These are phyloP conservation scores for Matsumurasca onukii DNA, from an alignment of 1,140 invertebrate species.

Conservation along the genomic window DNA sequence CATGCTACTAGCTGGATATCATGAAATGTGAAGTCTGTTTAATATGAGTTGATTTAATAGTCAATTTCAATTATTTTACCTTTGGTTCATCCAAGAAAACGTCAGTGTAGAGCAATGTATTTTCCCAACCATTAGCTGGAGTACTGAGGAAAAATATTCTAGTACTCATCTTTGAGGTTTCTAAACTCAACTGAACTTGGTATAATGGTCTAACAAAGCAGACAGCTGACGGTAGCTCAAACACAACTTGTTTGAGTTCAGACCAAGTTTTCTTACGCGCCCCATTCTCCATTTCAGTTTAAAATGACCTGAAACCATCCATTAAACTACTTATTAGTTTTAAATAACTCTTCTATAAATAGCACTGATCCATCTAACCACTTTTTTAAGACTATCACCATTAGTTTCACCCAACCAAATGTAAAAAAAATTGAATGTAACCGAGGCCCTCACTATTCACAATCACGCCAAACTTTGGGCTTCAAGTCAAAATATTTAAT, in stretches of 20 bases:
- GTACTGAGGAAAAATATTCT: slow-evolving; percentile 89
- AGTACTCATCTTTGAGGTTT: slow-evolving; percentile 69
- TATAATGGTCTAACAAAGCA: slow-evolving; percentile 67
- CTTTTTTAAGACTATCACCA: too few species aligned
- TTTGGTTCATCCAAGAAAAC: slow-evolving; percentile 58
- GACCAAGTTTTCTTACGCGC: slow-evolving; percentile 62
- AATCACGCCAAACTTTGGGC: too few species aligned
- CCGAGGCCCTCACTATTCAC: too few species aligned
- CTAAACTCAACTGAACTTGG: slow-evolving; percentile 80
- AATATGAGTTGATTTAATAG: neutral
- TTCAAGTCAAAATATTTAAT: too few species aligned
- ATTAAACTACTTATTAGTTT: too few species aligned
- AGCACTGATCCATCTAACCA: too few species aligned
- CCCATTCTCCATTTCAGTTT: slow-evolving; percentile 40
- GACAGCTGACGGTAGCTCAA: slow-evolving; percentile 77
- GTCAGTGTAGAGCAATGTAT: slow-evolving; percentile 83
- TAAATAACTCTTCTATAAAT: too few species aligned
- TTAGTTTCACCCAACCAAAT: too few species aligned
- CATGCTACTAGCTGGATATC: too few species aligned
- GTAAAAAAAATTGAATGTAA: too few species aligned
- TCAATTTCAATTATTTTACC: slow-evolving; percentile 26
- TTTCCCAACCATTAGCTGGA: slow-evolving; percentile 81
- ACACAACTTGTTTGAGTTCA: slow-evolving; percentile 76
- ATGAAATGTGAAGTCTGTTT: neutral
- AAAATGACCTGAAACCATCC: slow-evolving; percentile 9